Percentiles rank a stretch among this genome's conserved stretches.
Evolutionary conservation across 1,140 invertebrate genomes (phyloP).

Genomic region (Lordiphosa stackelbergi): DNA sequence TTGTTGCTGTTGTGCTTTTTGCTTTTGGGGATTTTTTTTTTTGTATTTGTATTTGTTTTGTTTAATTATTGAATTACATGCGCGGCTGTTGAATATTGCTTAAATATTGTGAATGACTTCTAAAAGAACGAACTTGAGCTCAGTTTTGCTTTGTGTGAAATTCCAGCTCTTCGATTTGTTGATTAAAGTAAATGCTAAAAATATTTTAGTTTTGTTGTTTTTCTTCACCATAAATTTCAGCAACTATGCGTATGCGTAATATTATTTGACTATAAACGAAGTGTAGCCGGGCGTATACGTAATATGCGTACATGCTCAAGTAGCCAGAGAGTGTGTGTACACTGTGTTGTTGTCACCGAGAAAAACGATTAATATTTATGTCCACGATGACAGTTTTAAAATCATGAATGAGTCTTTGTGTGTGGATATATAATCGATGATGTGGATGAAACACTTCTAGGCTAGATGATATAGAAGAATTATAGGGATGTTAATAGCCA

Average conservation of each 20-base stretch:
- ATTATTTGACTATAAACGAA: slow-evolving; percentile 49
- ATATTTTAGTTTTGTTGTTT: slow-evolving; percentile 21
- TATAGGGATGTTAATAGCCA: background rate
- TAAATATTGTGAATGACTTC: slow-evolving; percentile 27
- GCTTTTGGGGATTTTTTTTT: slow-evolving; percentile 19
- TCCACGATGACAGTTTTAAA: slow-evolving; percentile 66
- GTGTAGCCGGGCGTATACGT: slow-evolving; percentile 63
- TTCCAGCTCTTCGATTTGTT: slow-evolving; percentile 26
- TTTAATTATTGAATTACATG: slow-evolving; percentile 56
- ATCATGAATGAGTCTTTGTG: slow-evolving; percentile 52
- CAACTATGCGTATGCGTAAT: slow-evolving; percentile 71
- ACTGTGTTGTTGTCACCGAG: slow-evolving; percentile 8
- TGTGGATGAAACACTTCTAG: slow-evolving; percentile 3
- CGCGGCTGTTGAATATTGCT: slow-evolving; percentile 23
- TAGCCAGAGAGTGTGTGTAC: slow-evolving; percentile 3
- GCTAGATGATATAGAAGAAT: slow-evolving; percentile 2
- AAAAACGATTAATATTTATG: slow-evolving; percentile 64
- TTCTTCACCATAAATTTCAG: slow-evolving; percentile 27
- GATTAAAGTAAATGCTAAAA: slow-evolving; percentile 46
- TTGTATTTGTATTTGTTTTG: slow-evolving; percentile 25
- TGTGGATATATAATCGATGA: no score
- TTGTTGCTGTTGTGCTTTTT: slow-evolving; percentile 23
- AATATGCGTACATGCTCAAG: slow-evolving; percentile 47
- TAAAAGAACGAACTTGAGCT: slow-evolving; percentile 22
- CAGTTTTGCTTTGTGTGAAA: slow-evolving; percentile 30